Evolutionary conservation across 2,113 vertebrate species (phyloP).

Genomic region (Pyrgilauda ruficollis): DNA sequence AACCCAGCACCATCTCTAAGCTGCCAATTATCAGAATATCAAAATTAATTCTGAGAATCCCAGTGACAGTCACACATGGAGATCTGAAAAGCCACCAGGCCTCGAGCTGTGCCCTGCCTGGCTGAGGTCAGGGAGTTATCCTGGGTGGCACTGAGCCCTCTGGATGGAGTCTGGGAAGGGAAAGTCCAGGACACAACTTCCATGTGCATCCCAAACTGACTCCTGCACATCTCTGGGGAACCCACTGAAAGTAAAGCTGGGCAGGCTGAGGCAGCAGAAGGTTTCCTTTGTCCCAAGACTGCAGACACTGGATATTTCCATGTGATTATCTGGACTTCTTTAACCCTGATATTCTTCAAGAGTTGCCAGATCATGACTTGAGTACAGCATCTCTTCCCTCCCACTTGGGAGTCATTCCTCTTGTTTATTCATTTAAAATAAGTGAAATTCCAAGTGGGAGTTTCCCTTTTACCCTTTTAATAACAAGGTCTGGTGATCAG

Average conservation of each 20-base stretch:
- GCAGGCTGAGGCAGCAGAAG: not conserved
- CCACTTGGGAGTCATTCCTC: not conserved
- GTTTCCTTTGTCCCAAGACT: not conserved
- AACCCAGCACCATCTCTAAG: not conserved
- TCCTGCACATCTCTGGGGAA: not conserved
- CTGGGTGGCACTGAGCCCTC: not conserved
- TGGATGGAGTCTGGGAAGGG: not conserved
- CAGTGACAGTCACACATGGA: accelerated
- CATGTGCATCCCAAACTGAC: not conserved
- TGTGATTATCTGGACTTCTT: not conserved
- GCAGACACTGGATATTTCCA: not conserved
- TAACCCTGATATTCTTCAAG: not conserved
- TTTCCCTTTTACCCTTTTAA: not conserved
- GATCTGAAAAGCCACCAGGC: not conserved
- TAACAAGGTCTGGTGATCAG: not conserved
- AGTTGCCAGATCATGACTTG: not conserved
- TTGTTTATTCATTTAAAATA: not conserved
- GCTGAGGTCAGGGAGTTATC: not conserved
- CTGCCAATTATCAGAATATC: not conserved
- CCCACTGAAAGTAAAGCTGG: not conserved
- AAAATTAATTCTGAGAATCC: not conserved
- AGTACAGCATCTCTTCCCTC: not conserved
- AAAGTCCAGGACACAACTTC: not conserved
- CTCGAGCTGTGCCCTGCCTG: not conserved
- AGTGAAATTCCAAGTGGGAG: not conserved